Conservation (phyloP, 64 coral and sea anemone genomes). For the Stylophora pistillata region DNA sequence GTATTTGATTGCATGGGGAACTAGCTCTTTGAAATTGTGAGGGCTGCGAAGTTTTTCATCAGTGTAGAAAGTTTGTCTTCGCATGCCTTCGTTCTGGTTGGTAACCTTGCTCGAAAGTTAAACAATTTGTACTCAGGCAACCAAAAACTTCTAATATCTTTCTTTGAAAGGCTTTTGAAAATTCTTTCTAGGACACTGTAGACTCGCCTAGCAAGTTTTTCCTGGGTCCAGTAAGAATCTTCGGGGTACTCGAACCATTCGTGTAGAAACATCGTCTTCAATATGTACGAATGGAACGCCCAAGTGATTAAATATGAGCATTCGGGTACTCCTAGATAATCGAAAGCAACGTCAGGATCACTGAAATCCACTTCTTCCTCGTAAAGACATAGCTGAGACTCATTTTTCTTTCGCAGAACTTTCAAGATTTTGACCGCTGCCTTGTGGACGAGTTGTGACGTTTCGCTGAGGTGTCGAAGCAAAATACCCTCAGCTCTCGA, state of each 20-base stretch:
- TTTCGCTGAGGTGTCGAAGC: constrained; percentile 23
- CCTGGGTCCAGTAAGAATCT: constrained; percentile 27
- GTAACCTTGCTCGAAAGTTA: constrained; percentile 13
- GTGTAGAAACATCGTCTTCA: constrained; percentile 77
- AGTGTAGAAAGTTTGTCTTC: background rate
- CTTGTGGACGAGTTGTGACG: constrained; percentile 29
- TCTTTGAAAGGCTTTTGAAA: background rate
- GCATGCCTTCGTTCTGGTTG: background rate
- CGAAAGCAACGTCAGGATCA: background rate
- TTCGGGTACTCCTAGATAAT: background rate
- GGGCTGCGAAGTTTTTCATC: background rate
- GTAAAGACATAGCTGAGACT: constrained; percentile 15
- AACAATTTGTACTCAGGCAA: constrained; percentile 6
- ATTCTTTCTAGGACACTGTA: constrained; percentile 2
- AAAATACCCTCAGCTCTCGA: constrained; percentile 62
- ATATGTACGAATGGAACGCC: constrained; percentile 66
- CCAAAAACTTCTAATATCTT: constrained; percentile 11
- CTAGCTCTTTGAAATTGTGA: too few relatives aligned
- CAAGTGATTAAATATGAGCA: constrained; percentile 36
- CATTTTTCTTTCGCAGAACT: constrained; percentile 58
- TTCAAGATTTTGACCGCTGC: constrained; percentile 57
- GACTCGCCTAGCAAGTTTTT: constrained; percentile 18
- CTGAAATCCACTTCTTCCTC: background rate
- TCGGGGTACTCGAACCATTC: constrained; percentile 56
- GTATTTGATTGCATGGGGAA: too few relatives aligned